A percentile compares a stretch with the other conserved stretches of the same genome.
Conservation (phyloP, 2,113 vertebrate species). For the Mesocricetus auratus region DNA sequence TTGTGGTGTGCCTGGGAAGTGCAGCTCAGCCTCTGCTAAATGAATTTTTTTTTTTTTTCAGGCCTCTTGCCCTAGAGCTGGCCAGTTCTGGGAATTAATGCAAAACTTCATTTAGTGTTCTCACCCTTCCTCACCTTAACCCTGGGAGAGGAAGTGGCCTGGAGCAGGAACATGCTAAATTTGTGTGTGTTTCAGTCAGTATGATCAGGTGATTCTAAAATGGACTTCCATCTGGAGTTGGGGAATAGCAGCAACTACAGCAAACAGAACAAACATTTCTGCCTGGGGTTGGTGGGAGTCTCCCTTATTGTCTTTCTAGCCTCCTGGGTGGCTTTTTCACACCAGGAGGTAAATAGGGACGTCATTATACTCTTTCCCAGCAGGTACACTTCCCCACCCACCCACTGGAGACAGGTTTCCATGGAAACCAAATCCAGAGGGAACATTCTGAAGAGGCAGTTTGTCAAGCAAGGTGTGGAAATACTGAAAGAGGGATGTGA, state of each 20-base stretch:
- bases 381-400: neutral
- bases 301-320: neutral
- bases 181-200: neutral
- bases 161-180: neutral
- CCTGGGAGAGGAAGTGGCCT: neutral
- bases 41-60: neutral
- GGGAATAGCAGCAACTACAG: neutral
- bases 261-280: neutral
- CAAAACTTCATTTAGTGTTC: neutral
- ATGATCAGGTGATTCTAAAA: neutral
- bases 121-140: neutral
- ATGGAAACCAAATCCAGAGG: slow-evolving; percentile 51
- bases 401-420: slow-evolving; percentile 35
- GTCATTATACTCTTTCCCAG: neutral
- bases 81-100: neutral
- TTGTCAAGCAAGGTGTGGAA: neutral
- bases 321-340: neutral
- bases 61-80: neutral
- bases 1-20: neutral
- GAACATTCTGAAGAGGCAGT: neutral
- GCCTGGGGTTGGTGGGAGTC: neutral
- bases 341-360: neutral
- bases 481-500: neutral
- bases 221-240: neutral
- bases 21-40: neutral